phyloP scores from a whole-genome alignment of 2,888 invertebrate genomes.

The Seira musarum region DNA sequence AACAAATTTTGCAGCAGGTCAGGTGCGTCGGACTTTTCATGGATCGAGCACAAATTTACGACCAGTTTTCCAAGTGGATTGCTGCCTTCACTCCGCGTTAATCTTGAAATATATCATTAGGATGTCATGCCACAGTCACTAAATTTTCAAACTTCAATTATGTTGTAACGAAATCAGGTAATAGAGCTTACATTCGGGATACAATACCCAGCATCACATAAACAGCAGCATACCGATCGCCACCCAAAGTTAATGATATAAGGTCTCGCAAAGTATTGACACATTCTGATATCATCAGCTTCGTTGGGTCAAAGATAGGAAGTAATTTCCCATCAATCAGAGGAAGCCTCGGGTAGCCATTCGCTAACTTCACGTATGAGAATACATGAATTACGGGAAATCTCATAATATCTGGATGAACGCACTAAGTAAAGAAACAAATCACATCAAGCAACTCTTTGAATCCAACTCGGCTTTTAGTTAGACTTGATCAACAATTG shows the following conservation, averaged over 20 bases:
- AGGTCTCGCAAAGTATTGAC: conserved; percentile 12
- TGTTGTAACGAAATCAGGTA: no score
- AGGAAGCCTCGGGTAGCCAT: conserved; percentile 31
- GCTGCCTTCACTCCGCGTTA: background rate
- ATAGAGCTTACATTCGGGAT: conserved; percentile 29
- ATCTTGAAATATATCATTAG: conserved; percentile 8
- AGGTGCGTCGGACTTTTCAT: conserved; percentile 12
- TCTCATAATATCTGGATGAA: background rate
- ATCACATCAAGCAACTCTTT: no score
- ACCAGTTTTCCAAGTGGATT: conserved; percentile 22
- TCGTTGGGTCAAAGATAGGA: background rate
- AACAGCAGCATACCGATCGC: conserved; percentile 35
- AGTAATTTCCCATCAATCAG: conserved; percentile 20
- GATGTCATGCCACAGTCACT: background rate
- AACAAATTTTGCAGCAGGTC: conserved; percentile 22
- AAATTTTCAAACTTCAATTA: background rate
- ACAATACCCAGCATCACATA: conserved; percentile 38
- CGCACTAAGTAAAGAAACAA: no score
- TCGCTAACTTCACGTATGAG: conserved; percentile 20
- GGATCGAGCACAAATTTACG: conserved; percentile 32
- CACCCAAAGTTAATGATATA: conserved; percentile 14
- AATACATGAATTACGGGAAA: conserved; percentile 38
- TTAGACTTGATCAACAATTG: no score
- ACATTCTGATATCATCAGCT: background rate
- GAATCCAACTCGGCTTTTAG: no score